Evolutionary conservation across 2,797 vertebrate genomes (phyloP), one percentile per base, ranked within the genome.

Genomic region (Sciurus carolinensis): DNA sequence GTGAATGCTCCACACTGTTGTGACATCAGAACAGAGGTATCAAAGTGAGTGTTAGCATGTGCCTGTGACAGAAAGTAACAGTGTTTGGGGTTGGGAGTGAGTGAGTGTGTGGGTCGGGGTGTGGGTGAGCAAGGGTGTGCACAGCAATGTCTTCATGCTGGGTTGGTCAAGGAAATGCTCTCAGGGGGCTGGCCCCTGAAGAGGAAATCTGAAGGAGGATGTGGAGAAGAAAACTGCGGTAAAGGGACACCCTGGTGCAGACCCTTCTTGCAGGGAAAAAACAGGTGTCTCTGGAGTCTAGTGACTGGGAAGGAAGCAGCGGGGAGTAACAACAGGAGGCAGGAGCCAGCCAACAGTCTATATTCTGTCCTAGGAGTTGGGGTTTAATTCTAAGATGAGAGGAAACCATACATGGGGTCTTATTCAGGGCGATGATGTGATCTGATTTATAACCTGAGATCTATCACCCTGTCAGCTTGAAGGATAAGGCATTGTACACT

Each of bases 321-420:
- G 57, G 39, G 10, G 17, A 50, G 76, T 18, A 3, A 57, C 12
- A 28, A 17, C 13, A 83, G n/a, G 28, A 66, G 24, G 3, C 22
- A 22, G 13, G 7, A 30, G 9, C 39, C 71, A 76, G 26, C 67
- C 30, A 50, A 33, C 4, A 11, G 12, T 10, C 50, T 15, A 4
- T 52, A 5, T 0, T 3, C 18, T 4, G 4, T 67, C 3, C 13
- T 26, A 50, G 42, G 14, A 47, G 0, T 15, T 12, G 4, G 6
- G 1, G 7, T 71, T 71, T 28, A 73, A 39, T n/a, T 96, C 57
- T 36, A n/a, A 80, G 30, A 7, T 4, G 7, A 15, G 7, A 18
- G 39, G 52, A 36, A 77, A 44, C 1, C 47, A 7, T 9, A 39
- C 17, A 75, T 10, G 30, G 4, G 4, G 5, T 71, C 50, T 87